Conservation (phyloP, 1,140 invertebrate species). For the Acromyrmex heyeri region DNA sequence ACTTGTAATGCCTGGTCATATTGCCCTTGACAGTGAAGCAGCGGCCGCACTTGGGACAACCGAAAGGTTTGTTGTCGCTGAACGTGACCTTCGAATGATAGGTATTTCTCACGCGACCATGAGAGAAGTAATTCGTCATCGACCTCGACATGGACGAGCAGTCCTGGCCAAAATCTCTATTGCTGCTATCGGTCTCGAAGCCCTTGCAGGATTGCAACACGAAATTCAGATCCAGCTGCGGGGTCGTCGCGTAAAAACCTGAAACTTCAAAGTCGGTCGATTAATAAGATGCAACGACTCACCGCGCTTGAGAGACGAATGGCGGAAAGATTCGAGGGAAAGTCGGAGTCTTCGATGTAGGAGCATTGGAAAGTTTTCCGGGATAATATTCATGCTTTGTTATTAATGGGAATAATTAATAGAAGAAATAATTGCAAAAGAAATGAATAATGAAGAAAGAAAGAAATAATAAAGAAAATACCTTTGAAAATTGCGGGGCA, state of each 20-base stretch:
- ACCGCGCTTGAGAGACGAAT: neutral
- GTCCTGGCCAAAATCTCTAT: constrained; percentile 31
- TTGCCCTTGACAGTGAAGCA: constrained; percentile 85
- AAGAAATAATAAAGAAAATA: constrained; percentile 39
- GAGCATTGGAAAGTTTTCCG: neutral
- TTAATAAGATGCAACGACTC: constrained; percentile 35
- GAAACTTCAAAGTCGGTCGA: constrained; percentile 67
- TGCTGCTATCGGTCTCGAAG: constrained; percentile 57
- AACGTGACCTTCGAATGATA: constrained; percentile 40
- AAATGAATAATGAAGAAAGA: too few species aligned
- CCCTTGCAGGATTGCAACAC: constrained; percentile 70
- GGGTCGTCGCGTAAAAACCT: constrained; percentile 71
- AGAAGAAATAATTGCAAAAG: too few species aligned
- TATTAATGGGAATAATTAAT: constrained; percentile 12
- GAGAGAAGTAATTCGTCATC: constrained; percentile 59
- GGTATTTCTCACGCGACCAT: constrained; percentile 46
- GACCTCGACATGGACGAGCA: neutral
- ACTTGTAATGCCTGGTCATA: constrained; percentile 89
- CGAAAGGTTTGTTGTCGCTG: constrained; percentile 65
- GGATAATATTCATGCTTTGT: constrained; percentile 42
- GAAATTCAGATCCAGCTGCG: constrained; percentile 72
- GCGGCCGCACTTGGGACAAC: constrained; percentile 84
- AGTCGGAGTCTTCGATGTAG: neutral
- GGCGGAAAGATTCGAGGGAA: constrained; percentile 3
- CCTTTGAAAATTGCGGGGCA: constrained; percentile 57